These are phyloP conservation scores for Trilocha varians DNA, from an alignment of 2,888 invertebrate genomes.

Conservation along the genomic window DNA sequence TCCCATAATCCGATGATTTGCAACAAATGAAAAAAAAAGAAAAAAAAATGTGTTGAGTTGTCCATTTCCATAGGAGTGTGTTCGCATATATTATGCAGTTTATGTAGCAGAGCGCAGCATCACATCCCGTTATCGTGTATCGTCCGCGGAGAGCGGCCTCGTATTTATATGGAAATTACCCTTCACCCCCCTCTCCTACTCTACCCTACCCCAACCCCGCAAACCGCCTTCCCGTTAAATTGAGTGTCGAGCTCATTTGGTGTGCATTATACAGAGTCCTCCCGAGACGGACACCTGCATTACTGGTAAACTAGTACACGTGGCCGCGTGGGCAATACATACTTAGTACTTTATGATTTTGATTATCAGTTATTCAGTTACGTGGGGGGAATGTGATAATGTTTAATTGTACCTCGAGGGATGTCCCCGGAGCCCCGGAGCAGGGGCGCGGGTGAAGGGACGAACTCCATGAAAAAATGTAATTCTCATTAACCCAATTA, in stretches of 20 bases:
- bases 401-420: not conserved
- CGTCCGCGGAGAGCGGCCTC: constrained; percentile 5
- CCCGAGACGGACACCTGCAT: too few species aligned
- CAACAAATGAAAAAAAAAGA: too few species aligned
- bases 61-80: not conserved
- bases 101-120: not conserved
- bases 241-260: not conserved
- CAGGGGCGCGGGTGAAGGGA: too few species aligned
- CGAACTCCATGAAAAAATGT: constrained; percentile 7
- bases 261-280: too few species aligned
- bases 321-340: too few species aligned
- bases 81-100: not conserved
- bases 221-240: too few species aligned
- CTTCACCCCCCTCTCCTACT: not conserved
- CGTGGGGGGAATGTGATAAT: not conserved
- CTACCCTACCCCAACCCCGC: too few species aligned
- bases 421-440: not conserved
- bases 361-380: too few species aligned
- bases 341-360: too few species aligned
- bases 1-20: too few species aligned
- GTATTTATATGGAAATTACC: constrained; percentile 15
- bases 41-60: not conserved
- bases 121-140: not conserved
- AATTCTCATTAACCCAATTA: constrained; percentile 18
- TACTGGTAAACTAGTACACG: too few species aligned